Base-by-base conservation (phyloP, 2,888 invertebrate genomes). In the Chirona hameri region DNA sequence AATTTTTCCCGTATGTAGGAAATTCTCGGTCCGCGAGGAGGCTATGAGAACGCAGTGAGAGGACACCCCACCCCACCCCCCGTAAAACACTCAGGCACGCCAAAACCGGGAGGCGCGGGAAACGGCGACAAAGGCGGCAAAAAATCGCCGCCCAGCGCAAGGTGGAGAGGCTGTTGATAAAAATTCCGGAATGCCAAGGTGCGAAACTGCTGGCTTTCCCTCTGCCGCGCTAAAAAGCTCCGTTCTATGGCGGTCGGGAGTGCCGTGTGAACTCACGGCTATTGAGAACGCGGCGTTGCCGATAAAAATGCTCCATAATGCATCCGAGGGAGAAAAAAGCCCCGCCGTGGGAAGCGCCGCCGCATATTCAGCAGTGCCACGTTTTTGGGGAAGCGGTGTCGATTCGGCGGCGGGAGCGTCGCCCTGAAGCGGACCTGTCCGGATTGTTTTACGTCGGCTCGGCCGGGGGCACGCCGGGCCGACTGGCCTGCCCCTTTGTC, bases 241-340 rank as follows among this genome's bases (percentile, higher is more conserved):
- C 24, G 18, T 39, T 76, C 76, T 18, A 76, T 76, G 46, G 76
- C 15, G 46, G 1, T 39, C 24, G 39, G 10, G 76, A 46, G 76
- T 76, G 76, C 12, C 76, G 76, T 76, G 76, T 46, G 76, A 76
- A 46, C 76, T 1, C 24, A 5, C 39, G 24, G 46, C 46, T 39
- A 76, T 76, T 76, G 39, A 76, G 27, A 24, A 21, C 24, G 12
- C 10, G 2, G 12, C 39, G 39, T 24, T 3, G 21, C 27, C 24
- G 76, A 39, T 76, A 76, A 76, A 76, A 76, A 76, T 24, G 27
- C 46, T 76, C 76, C 76, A 76, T 76, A 76, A 76, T 76, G 76
- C 76, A 46, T 39, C 46, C 24, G 15, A 18, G 46, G 76, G 76
- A 12, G 76, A 46, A 76, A 76, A 76, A 76, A 76, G 21, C 76